Conservation (phyloP, 1,140 invertebrate species). For the Trichogramma pretiosum region DNA sequence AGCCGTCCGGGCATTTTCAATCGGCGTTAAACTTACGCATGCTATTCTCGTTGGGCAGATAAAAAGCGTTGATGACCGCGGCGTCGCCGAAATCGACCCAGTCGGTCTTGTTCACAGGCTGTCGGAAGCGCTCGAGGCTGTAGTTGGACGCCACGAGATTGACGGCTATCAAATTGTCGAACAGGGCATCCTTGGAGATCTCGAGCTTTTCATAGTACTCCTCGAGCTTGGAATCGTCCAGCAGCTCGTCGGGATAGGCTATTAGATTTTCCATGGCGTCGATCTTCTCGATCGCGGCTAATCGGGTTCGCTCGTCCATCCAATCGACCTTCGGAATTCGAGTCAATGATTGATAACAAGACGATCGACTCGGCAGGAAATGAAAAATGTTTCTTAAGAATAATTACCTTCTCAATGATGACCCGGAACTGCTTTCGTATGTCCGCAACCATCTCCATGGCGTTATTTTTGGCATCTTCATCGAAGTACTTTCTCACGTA, state of each 20-base stretch:
- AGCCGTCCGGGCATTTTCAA: not conserved
- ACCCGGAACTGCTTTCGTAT: constrained; percentile 51
- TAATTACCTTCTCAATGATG: constrained; percentile 46
- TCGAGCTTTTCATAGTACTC: constrained; percentile 49
- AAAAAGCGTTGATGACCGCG: constrained; percentile 61
- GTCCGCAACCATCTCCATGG: constrained; percentile 57
- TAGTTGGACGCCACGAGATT: constrained; percentile 53
- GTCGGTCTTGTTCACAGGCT: constrained; percentile 58
- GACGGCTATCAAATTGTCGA: constrained; percentile 53
- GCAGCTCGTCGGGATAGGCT: constrained; percentile 53
- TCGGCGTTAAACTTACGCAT: constrained; percentile 46
- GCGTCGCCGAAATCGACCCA: constrained; percentile 58
- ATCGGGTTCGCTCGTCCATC: constrained; percentile 60
- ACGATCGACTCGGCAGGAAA: not conserved
- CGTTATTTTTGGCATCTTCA: constrained; percentile 45
- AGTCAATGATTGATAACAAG: not conserved
- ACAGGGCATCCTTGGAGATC: constrained; percentile 46
- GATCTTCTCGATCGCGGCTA: constrained; percentile 50
- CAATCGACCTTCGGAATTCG: constrained; percentile 46
- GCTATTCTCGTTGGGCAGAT: constrained; percentile 57
- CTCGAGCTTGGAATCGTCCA: constrained; percentile 48
- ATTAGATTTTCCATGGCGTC: constrained; percentile 48
- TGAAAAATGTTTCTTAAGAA: too few relatives aligned
- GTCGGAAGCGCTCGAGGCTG: constrained; percentile 51
- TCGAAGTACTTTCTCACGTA: constrained; percentile 52